Percentiles rank a stretch among this genome's conserved stretches.
These are phyloP conservation scores for Platycnemis pennipes DNA, from an alignment of 2,888 invertebrate genomes.

Conservation along the genomic window DNA sequence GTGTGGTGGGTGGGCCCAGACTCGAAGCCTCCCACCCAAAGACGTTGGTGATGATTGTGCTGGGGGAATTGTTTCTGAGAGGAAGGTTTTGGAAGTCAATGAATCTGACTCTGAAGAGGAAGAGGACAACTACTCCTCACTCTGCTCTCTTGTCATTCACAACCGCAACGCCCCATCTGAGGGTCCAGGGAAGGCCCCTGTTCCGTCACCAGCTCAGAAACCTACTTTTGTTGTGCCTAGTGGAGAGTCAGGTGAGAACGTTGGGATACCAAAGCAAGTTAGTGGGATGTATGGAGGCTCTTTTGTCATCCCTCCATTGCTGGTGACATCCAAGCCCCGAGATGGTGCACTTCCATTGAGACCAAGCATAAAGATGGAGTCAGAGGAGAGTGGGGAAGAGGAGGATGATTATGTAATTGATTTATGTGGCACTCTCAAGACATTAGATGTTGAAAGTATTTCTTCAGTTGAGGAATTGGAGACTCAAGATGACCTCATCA, in stretches of 20 bases:
- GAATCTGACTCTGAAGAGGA: slow-evolving; percentile 33
- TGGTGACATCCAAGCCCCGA: neutral
- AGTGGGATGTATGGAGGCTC: neutral
- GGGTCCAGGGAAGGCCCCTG: neutral
- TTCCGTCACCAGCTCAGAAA: no score
- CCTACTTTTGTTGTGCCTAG: neutral
- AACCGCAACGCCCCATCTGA: slow-evolving; percentile 10
- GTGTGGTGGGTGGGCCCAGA: neutral
- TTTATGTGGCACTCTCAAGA: slow-evolving; percentile 49
- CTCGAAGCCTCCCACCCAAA: neutral
- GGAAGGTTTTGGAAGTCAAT: neutral
- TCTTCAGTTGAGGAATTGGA: neutral
- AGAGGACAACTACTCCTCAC: slow-evolving; percentile 40
- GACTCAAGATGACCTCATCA: neutral
- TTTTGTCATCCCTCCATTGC: slow-evolving; percentile 49
- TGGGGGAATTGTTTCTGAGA: neutral
- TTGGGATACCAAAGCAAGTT: neutral
- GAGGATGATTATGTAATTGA: slow-evolving; percentile 39
- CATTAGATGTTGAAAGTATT: neutral
- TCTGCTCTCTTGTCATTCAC: slow-evolving; percentile 56
- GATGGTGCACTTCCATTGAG: neutral
- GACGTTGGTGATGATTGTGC: neutral
- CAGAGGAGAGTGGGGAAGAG: neutral
- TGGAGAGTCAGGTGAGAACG: neutral
- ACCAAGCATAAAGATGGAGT: neutral